Percentiles rank a stretch among this genome's conserved stretches.
Evolutionary conservation across 1,140 invertebrate species (phyloP).

Genomic region (Drosophila ogumai): DNA sequence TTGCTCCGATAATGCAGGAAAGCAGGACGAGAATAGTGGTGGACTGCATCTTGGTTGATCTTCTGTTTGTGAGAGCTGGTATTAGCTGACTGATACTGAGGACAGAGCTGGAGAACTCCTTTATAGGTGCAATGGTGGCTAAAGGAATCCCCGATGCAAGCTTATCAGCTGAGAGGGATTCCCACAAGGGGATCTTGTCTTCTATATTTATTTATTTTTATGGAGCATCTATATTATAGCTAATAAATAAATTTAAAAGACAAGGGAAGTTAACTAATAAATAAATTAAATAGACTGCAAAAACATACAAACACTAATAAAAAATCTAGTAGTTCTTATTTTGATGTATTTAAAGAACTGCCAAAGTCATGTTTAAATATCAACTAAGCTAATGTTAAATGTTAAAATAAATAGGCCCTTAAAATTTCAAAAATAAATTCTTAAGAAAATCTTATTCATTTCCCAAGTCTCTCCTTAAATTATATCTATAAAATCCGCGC

Average conservation of each 20-base stretch:
- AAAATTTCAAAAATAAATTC: background rate
- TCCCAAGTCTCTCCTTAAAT: background rate
- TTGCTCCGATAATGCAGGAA: constrained; percentile 9
- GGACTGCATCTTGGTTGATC: constrained; percentile 18
- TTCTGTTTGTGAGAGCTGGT: background rate
- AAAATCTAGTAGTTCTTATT: too few species aligned
- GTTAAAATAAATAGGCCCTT: background rate
- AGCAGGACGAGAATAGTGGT: background rate
- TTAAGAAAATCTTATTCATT: too few species aligned
- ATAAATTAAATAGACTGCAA: too few species aligned
- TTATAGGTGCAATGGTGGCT: constrained; percentile 12
- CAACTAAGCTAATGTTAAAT: background rate
- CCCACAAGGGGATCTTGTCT: constrained; percentile 7
- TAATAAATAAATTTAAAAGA: background rate
- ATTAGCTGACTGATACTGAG: constrained; percentile 13
- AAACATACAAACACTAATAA: background rate
- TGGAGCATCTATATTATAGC: background rate
- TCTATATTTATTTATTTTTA: background rate
- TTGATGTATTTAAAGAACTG: too few species aligned
- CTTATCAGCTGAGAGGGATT: constrained; percentile 2
- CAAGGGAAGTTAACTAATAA: too few species aligned
- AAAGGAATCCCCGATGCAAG: constrained; percentile 17
- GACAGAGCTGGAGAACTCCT: background rate
- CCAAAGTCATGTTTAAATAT: too few species aligned
- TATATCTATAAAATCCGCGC: too few species aligned